phyloP scores from a whole-genome alignment of 2,888 invertebrate species.

The Nysson spinosus region DNA sequence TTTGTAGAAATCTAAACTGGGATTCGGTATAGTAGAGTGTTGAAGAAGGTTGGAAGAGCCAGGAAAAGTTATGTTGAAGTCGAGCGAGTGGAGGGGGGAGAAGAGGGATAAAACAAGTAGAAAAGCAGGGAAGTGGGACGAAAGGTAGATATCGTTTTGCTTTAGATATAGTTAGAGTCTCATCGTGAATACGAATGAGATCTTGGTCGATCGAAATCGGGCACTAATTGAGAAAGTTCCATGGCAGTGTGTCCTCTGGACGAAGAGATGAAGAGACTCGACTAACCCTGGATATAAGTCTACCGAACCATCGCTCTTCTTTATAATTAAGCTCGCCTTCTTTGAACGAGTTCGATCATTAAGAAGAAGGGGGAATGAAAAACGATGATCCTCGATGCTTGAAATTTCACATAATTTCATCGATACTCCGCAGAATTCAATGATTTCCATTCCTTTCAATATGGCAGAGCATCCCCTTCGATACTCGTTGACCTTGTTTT shows the following conservation, averaged over 20 bases:
- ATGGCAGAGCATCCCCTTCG: background rate
- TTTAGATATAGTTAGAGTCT: constrained; percentile 56
- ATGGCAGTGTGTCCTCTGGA: constrained; percentile 47
- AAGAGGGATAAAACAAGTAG: background rate
- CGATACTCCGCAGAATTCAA: too few species aligned
- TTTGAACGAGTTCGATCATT: constrained; percentile 14
- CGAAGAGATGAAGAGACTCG: constrained; percentile 50
- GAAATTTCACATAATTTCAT: background rate
- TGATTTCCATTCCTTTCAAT: too few species aligned
- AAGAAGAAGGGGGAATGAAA: background rate
- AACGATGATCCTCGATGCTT: background rate
- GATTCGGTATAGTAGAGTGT: too few species aligned
- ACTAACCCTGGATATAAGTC: constrained; percentile 31
- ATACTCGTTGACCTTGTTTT: background rate
- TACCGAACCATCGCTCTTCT: constrained; percentile 28
- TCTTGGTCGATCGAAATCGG: constrained; percentile 62
- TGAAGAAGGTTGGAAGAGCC: too few species aligned
- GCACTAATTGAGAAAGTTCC: constrained; percentile 71
- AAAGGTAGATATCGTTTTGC: constrained; percentile 30
- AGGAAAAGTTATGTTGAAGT: too few species aligned
- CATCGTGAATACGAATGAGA: constrained; percentile 70
- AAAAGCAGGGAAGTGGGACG: constrained; percentile 5
- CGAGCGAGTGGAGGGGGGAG: background rate
- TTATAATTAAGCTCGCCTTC: constrained; percentile 37
- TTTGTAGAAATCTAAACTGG: too few species aligned